A percentile compares a stretch with the other conserved stretches of the same genome.
phyloP scores from a whole-genome alignment of 2,797 vertebrate genomes.

The Chanos chanos region DNA sequence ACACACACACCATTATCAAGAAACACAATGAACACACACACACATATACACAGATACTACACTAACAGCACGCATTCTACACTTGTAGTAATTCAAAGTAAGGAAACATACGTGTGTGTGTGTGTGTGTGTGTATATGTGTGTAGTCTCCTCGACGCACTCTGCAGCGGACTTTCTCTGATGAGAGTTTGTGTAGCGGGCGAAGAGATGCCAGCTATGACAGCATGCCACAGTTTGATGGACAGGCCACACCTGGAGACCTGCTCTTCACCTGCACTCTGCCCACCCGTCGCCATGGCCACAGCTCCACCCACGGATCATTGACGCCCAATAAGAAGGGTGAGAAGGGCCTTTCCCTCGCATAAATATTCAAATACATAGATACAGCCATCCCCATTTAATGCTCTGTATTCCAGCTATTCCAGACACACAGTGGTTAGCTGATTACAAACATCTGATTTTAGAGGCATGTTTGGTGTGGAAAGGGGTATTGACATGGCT shows the following conservation, averaged over 20 bases:
- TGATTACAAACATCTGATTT: too few relatives aligned
- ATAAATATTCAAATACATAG: too few relatives aligned
- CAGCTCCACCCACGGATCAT: constrained; percentile 47
- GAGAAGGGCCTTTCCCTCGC: too few relatives aligned
- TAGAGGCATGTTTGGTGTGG: too few relatives aligned
- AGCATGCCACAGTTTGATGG: constrained; percentile 66
- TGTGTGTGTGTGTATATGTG: constrained; percentile 2
- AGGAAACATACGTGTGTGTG: not conserved
- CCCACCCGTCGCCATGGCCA: constrained; percentile 77
- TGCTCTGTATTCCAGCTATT: too few relatives aligned
- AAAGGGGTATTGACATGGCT: too few relatives aligned
- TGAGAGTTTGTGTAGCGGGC: constrained; percentile 88
- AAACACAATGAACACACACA: not conserved
- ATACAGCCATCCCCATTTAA: too few relatives aligned
- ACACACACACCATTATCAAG: not conserved
- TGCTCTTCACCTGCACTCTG: constrained; percentile 85
- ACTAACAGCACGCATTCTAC: not conserved
- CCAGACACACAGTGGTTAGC: too few relatives aligned
- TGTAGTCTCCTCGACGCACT: constrained; percentile 78
- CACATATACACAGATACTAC: not conserved
- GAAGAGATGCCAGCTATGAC: constrained; percentile 77
- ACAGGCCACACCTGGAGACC: constrained; percentile 63
- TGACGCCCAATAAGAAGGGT: constrained; percentile 79
- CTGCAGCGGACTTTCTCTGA: constrained; percentile 89
- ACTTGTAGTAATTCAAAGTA: not conserved